Conservation (phyloP, 2,797 vertebrate species). For the Danionella dracula region DNA sequence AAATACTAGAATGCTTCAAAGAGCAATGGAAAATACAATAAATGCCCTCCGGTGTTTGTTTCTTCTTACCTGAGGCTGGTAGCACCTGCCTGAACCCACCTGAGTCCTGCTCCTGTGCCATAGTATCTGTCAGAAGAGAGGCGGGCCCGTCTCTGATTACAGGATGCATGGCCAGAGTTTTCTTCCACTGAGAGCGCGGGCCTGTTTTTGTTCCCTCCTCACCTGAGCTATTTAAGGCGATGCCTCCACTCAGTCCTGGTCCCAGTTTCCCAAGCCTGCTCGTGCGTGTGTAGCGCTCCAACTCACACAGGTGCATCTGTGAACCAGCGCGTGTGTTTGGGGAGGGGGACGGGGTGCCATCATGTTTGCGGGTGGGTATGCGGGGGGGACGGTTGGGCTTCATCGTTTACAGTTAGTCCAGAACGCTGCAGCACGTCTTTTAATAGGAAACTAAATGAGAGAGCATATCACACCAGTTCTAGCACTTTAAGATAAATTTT, state of each 20-base stretch:
- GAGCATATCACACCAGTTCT: no score
- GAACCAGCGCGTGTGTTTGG: background rate
- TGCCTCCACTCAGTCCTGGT: slow-evolving; percentile 51
- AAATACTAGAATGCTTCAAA: background rate
- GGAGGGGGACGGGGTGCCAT: slow-evolving; percentile 22
- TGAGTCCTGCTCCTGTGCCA: slow-evolving; percentile 60
- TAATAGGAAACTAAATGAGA: no score
- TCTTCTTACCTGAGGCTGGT: slow-evolving; percentile 38
- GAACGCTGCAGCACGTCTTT: no score
- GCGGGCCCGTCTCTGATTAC: slow-evolving; percentile 72
- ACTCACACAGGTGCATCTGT: slow-evolving; percentile 17
- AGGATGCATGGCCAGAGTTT: slow-evolving; percentile 65
- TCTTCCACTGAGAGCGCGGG: slow-evolving; percentile 50
- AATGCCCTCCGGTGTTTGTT: slow-evolving; percentile 31
- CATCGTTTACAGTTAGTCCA: no score
- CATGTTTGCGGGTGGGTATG: slow-evolving; percentile 71
- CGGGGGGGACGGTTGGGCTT: slow-evolving; percentile 43
- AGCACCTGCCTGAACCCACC: slow-evolving; percentile 63
- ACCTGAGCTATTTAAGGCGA: slow-evolving; percentile 74
- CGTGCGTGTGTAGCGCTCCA: background rate
- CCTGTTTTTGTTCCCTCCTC: slow-evolving; percentile 36
- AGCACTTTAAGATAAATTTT: no score
- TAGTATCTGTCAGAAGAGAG: slow-evolving; percentile 62
- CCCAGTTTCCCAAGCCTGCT: slow-evolving; percentile 40
- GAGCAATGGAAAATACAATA: background rate